These are phyloP conservation scores for Kryphioiulus occultus DNA, from an alignment of 2,888 invertebrate genomes.

Conservation along the genomic window DNA sequence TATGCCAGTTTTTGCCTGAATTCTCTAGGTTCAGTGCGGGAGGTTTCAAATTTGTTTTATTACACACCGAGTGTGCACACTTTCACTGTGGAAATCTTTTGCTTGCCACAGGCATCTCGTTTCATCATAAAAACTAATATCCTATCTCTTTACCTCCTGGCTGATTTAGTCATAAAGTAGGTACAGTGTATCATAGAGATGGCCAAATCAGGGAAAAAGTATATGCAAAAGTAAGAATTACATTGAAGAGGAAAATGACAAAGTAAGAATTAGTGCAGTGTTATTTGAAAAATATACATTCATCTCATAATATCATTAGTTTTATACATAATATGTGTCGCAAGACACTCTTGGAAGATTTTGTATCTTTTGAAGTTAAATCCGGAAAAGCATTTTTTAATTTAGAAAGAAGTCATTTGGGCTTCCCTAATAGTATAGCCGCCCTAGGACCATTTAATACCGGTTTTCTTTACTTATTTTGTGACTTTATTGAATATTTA, in stretches of 20 bases:
- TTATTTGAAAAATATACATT: neutral
- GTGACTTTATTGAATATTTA: neutral
- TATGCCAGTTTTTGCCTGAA: constrained; percentile 35
- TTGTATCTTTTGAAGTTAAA: neutral
- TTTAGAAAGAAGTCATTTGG: neutral
- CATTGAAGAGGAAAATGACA: neutral
- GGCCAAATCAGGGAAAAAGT: neutral
- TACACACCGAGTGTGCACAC: neutral
- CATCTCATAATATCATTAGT: neutral
- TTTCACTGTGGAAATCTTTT: neutral
- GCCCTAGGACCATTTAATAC: neutral
- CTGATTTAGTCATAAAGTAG: neutral
- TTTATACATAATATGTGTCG: neutral
- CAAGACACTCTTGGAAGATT: neutral
- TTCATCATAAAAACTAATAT: neutral
- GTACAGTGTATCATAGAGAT: neutral
- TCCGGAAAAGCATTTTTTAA: neutral
- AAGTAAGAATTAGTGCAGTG: too few species aligned
- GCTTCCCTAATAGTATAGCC: neutral
- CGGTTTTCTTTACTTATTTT: neutral
- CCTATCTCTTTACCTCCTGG: neutral
- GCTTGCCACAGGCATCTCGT: neutral
- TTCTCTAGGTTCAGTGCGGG: neutral
- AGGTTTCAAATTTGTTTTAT: neutral
- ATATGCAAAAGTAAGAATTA: neutral